Base-by-base conservation (phyloP, 2,113 vertebrate species). In the Podarcis cretensis region DNA sequence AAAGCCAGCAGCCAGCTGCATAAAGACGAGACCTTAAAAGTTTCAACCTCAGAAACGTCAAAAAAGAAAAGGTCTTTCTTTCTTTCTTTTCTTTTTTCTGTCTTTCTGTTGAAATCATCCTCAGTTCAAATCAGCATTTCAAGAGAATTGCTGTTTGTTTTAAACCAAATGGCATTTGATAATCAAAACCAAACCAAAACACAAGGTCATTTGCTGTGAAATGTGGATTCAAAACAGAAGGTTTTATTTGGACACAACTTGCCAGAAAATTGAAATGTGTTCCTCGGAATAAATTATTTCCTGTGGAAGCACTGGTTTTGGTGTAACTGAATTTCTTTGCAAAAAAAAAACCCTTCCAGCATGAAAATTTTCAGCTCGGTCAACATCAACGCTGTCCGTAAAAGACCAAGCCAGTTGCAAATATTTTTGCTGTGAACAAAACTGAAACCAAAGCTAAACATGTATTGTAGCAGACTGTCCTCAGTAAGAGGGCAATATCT, bases 141-240 rank as follows among this genome's bases (percentile, higher is more conserved):
- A 68, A 48, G 77, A 21, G 83, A 88, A 54, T 83, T 43, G 32
- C 63, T 83, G 63, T 83, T 83, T 88, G 81, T 88, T 83, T 83
- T 77, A 83, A 76, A 66, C 80, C 63, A 76, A 88, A 63, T 76
- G 87, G 73, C 87, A 88, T 83, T 83, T 82, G 71, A 83, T 83
- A 76, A 88, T 88, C 80, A 88, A 88, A 88, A 88, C 80, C 81
- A 88, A 88, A 83, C 59, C 21, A 83, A 83, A 88, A 69, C 73
- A 66, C 81, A 83, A 88, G 87, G 87, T 88, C 87, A 54, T 88
- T 66, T 76, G 80, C 80, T 68, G 87, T 77, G 73, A 83, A 83
- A 77, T 77, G 27, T 57, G 81, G 87, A 88, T 83, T 83, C 81
- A 83, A 83, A 88, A 88, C 87, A 88, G 81, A 88, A 88, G 59